Evolutionary conservation across 2,888 invertebrate genomes (phyloP).

Genomic region (Amphipyra tragopoginis): DNA sequence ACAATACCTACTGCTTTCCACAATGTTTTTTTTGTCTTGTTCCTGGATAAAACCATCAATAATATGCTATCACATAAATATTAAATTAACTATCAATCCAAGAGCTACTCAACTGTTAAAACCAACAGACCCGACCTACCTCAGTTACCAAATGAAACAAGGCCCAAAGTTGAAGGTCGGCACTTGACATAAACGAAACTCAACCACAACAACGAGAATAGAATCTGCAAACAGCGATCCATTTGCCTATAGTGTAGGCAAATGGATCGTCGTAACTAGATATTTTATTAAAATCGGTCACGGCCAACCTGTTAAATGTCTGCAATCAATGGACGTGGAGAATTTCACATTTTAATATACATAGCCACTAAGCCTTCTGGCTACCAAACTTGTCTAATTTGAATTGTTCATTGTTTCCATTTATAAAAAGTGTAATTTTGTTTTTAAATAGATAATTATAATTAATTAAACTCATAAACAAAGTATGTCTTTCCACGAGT

Average conservation of each 20-base stretch:
- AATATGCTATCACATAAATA: too few relatives aligned
- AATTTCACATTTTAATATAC: slow-evolving; percentile 39
- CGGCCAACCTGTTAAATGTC: slow-evolving; percentile 57
- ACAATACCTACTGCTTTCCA: too few relatives aligned
- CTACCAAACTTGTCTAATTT: slow-evolving; percentile 25
- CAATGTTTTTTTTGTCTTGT: too few relatives aligned
- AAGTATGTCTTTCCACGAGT: too few relatives aligned
- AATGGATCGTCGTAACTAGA: slow-evolving; percentile 37
- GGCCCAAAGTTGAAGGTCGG: slow-evolving; percentile 38
- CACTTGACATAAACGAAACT: slow-evolving; percentile 25
- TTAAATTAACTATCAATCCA: not conserved
- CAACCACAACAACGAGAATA: slow-evolving; percentile 31
- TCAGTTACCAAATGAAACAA: slow-evolving; percentile 4
- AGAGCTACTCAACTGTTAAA: not conserved
- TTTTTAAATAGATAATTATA: too few relatives aligned
- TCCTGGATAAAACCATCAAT: too few relatives aligned
- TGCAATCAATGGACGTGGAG: slow-evolving; percentile 37
- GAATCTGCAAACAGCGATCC: slow-evolving; percentile 51
- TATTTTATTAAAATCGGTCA: slow-evolving; percentile 62
- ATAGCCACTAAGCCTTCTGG: slow-evolving; percentile 23
- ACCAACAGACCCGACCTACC: not conserved
- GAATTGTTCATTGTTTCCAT: slow-evolving; percentile 31
- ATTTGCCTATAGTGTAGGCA: slow-evolving; percentile 42
- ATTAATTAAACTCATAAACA: too few relatives aligned
- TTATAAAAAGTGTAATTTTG: too few relatives aligned